Evolutionary conservation across 2,113 vertebrate species (phyloP).

Genomic region (Rhinogobius similis): DNA sequence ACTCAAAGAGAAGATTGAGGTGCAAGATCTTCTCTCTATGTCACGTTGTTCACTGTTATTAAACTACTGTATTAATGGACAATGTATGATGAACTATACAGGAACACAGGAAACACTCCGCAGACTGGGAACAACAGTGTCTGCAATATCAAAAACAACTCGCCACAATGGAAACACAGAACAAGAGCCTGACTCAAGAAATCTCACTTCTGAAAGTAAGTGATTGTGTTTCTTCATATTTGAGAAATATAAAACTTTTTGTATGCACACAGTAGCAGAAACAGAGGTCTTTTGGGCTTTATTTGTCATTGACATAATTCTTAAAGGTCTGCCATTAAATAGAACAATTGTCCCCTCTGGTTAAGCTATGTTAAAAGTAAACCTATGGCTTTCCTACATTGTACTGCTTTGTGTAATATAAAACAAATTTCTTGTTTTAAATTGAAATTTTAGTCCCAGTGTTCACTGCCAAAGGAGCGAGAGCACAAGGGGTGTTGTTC

Average conservation of each 20-base stretch:
- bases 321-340: not conserved
- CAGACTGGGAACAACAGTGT: conserved; percentile 89
- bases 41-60: not conserved
- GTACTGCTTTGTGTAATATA: not conserved
- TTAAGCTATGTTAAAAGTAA: too few species aligned
- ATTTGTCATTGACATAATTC: not conserved
- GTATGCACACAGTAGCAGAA: too few species aligned
- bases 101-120: conserved; percentile 84
- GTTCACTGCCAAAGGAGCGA: conserved; percentile 76
- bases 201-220: conserved; percentile 84
- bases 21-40: conserved; percentile 46
- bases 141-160: conserved; percentile 86
- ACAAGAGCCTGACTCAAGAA: conserved; percentile 85
- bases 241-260: too few species aligned
- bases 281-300: not conserved
- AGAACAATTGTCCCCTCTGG: too few species aligned
- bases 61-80: not conserved
- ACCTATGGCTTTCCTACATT: not conserved
- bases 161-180: conserved; percentile 84
- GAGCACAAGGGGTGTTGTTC: conserved; percentile 78
- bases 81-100: conserved; percentile 54
- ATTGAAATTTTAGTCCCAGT: conserved; percentile 73
- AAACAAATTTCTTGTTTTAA: not conserved
- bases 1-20: conserved; percentile 84
- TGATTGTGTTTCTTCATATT: not conserved